A percentile compares a stretch with the other conserved stretches of the same genome.
These are phyloP conservation scores for Selene dorsalis DNA, from an alignment of 2,797 vertebrate genomes.

Conservation along the genomic window DNA sequence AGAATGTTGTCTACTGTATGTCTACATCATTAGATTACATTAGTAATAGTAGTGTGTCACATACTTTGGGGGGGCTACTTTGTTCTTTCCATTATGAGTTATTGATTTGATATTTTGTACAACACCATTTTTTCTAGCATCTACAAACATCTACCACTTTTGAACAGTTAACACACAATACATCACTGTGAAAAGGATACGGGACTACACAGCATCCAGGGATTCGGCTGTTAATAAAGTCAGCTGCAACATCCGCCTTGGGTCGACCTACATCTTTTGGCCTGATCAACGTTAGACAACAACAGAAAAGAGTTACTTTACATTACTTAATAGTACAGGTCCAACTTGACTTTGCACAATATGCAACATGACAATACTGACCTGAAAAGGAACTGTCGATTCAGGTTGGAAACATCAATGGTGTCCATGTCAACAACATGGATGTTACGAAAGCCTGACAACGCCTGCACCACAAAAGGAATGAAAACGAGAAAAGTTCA, in stretches of 20 bases:
- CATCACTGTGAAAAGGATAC: slow-evolving; percentile 87
- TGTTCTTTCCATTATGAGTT: background rate
- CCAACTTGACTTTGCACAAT: background rate
- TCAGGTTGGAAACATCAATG: slow-evolving; percentile 94
- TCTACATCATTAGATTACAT: background rate
- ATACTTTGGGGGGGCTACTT: background rate
- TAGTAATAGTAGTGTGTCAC: background rate
- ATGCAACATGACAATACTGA: slow-evolving; percentile 72
- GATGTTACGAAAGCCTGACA: slow-evolving; percentile 92
- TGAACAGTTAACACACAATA: background rate
- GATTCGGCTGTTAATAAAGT: slow-evolving; percentile 91
- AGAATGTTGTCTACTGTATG: background rate
- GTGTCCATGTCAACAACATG: slow-evolving; percentile 96
- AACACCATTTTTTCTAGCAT: background rate
- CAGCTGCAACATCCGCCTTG: slow-evolving; percentile 93
- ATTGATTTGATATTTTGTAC: background rate
- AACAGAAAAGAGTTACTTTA: background rate
- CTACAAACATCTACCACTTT: background rate
- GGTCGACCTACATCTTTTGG: slow-evolving; percentile 92
- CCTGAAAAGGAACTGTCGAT: slow-evolving; percentile 95
- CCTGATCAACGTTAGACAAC: slow-evolving; percentile 72
- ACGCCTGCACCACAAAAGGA: slow-evolving; percentile 78
- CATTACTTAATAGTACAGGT: background rate
- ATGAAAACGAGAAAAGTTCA: background rate
- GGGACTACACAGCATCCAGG: slow-evolving; percentile 89